Evolutionary conservation across 2,888 invertebrate species (phyloP), one percentile per base, ranked within the genome.

Genomic region (Parelbella ahira): DNA sequence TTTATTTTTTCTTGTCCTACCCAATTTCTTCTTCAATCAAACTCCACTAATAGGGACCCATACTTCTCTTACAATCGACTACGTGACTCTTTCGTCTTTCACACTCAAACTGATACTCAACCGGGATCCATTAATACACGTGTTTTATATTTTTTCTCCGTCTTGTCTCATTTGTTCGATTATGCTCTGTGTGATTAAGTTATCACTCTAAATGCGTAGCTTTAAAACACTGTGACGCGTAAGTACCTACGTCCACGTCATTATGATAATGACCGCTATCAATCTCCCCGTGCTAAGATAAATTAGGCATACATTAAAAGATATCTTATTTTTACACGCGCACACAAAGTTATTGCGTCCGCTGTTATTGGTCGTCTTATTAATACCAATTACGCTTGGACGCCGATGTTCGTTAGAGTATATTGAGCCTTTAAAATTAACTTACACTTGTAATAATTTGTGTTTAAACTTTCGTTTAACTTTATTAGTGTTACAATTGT

Each of bases 141-240:
- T 25, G 32, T 39, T 32, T 32, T 32, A 39, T 32, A 32, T 32
- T 39, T 39, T 24, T 25, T 19, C 20, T 4, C 18, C 6, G 24
- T 39, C 30, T 24, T 33, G 32, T 41, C 33, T 27, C 33, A 41
- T 41, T 33, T 41, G 33, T 41, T 33, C 33, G 25, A 41, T 41
- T 33, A 41, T 27, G 33, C 25, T 33, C 33, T 33, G 32, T 41
- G n/a, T 32, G 41, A 41, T 41, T 41, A 41, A 41, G 41, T 33
- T 41, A 41, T 41, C 41, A 33, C 4, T 8, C 29, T 32, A 32
- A 39, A 39, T 12, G 38, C 13, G 20, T 20, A 24, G 33, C 33
- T 21, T 15, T 24, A 9, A 21, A 33, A 20, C 41, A 19, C 7
- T 18, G 38, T 28, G n/a, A 29, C 15, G 5, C 15, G 21, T 38